Percentiles rank a stretch among this genome's conserved stretches.
phyloP scores from a whole-genome alignment of 2,113 vertebrate genomes.

The Marmota flaviventris region DNA sequence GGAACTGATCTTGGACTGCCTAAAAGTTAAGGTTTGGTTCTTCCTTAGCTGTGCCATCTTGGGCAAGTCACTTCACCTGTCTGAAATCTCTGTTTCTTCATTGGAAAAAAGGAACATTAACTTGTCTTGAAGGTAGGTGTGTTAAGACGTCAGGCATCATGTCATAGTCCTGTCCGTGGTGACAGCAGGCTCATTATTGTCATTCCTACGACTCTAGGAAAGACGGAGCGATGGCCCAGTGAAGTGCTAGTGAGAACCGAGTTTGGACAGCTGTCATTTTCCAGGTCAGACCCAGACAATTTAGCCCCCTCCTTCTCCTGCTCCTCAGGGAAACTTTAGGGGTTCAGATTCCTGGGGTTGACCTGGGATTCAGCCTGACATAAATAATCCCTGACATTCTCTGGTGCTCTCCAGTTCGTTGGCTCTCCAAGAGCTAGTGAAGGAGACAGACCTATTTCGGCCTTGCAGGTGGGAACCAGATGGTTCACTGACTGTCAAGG shows the following conservation, averaged over 20 bases:
- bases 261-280: background rate
- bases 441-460: background rate
- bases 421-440: background rate
- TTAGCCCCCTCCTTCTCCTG: background rate
- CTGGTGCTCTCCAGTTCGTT: background rate
- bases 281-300: background rate
- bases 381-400: background rate
- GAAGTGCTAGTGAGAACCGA: background rate
- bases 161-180: background rate
- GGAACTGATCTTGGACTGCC: background rate
- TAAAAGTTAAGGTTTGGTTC: background rate
- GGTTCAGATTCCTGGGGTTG: background rate
- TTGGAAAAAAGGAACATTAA: background rate
- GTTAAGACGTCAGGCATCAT: background rate
- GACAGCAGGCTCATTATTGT: background rate
- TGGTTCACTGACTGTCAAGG: background rate
- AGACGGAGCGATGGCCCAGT: background rate
- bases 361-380: background rate
- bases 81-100: background rate
- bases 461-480: background rate
- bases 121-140: background rate
- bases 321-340: background rate
- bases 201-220: background rate
- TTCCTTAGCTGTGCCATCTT: background rate
- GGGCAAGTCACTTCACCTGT: background rate